Conservation (phyloP, 2,797 vertebrate genomes). For the Peromyscus nudipes region DNA sequence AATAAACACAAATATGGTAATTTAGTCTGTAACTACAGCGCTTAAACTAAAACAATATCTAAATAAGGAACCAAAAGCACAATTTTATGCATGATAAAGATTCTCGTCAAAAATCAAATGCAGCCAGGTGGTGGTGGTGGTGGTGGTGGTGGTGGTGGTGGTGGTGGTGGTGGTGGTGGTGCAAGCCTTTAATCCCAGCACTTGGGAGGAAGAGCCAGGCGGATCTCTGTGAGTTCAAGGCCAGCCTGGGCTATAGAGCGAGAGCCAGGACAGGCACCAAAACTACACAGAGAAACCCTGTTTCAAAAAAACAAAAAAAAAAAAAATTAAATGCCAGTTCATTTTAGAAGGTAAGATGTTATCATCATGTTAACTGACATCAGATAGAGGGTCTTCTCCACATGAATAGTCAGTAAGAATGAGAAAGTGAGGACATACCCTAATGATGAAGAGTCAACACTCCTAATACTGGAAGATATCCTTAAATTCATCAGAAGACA, state of each 20-base stretch:
- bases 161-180: too few relatives aligned
- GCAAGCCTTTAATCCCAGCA: too few relatives aligned
- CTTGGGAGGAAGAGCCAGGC: too few relatives aligned
- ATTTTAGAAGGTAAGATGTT: background rate
- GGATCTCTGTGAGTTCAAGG: too few relatives aligned
- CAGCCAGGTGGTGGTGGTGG: too few relatives aligned
- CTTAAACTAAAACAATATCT: background rate
- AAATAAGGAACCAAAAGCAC: background rate
- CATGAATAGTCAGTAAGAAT: slow-evolving; percentile 9
- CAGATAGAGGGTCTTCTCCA: background rate
- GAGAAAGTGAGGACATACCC: background rate
- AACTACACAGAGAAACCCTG: too few relatives aligned
- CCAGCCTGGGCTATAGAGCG: too few relatives aligned
- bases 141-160: too few relatives aligned
- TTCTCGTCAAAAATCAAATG: slow-evolving; percentile 31
- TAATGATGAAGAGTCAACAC: background rate
- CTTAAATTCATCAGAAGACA: background rate
- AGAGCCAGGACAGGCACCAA: too few relatives aligned
- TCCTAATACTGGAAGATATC: background rate
- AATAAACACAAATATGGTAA: background rate
- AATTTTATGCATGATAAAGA: background rate
- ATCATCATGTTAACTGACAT: background rate
- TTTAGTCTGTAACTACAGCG: background rate
- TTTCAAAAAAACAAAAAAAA: too few relatives aligned
- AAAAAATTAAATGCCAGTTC: background rate